Base-by-base conservation (phyloP, 2,888 invertebrate genomes). In the Nemurella pictetii region DNA sequence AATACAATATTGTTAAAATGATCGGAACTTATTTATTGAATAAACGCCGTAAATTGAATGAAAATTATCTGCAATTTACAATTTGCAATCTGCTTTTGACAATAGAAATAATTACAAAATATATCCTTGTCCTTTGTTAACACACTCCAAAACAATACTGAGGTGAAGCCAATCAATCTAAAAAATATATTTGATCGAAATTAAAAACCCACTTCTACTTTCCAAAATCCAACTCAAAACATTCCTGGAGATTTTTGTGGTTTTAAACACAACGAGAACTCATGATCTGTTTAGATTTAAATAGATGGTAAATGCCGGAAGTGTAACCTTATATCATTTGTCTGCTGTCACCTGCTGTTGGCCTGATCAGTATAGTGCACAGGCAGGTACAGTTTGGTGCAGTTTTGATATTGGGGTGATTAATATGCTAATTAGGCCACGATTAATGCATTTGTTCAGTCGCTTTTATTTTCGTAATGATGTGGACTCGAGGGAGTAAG, bases 1-100 rank as follows among this genome's bases (percentile, higher is more conserved):
- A 83, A 82, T 82, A 82, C 82, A 82, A 55, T 55, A 82, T 82
- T 82, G 82, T 82, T 82, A 72, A 82, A 82, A 55, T 55, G 82
- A 82, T 75, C 28, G 75, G 26, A 75, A 75, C 75, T 75, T 28
- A 27, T 75, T 75, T 75, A 75, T 75, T 75, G 55, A 55, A 55
- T 55, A 55, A 55, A 55, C 20, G 55, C 55, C 20, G 55, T 55
- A 55, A 55, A 55, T 20, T 55, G 55, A 55, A 55, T 20, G 9
- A 20, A 55, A 55, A 1, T 20, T 55, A 55, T 7, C 20, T 15
- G 20, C 15, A 55, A 15, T 55, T 55, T 2, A 2, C 55, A 55
- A 55, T 7, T 4, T 35, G 35, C 4, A 35, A 12, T 4, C 12
- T 2, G 55, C 20, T 20, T 12, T 12, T 55, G 55, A 20, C 15